Conservation (phyloP, 2,888 invertebrate genomes). For the Mythimna ferrago region DNA sequence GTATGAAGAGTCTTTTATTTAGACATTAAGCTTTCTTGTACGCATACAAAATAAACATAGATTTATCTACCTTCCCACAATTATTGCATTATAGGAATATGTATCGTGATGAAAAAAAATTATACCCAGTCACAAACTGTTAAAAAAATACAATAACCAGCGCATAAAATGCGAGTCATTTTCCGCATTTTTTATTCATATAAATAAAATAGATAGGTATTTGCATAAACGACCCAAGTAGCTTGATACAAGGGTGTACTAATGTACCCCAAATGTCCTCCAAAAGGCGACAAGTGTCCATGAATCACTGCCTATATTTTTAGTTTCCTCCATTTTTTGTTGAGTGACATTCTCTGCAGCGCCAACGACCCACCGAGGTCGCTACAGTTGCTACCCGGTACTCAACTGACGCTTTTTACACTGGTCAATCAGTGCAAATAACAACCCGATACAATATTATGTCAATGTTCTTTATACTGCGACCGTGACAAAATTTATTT, state of each 20-base stretch:
- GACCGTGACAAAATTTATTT: conserved; percentile 45
- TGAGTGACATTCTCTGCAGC: conserved; percentile 79
- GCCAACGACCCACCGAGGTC: conserved; percentile 85
- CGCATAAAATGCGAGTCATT: neutral
- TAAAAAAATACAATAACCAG: neutral
- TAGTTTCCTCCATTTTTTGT: conserved; percentile 66
- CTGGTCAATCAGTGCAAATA: conserved; percentile 58
- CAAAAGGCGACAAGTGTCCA: conserved; percentile 31
- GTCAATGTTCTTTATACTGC: conserved; percentile 34
- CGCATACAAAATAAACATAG: neutral
- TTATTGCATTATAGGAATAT: neutral
- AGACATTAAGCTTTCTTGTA: neutral
- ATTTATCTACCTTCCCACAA: neutral
- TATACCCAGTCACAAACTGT: neutral
- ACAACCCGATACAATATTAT: conserved; percentile 34
- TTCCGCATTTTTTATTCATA: neutral
- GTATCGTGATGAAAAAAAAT: neutral
- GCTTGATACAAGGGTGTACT: conserved; percentile 2
- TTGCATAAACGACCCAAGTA: neutral
- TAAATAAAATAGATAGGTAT: neutral
- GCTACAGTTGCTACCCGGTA: conserved; percentile 75
- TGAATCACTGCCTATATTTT: conserved; percentile 64
- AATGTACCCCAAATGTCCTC: conserved; percentile 16
- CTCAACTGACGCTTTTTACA: conserved; percentile 73
- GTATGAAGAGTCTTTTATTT: neutral